Percentiles rank a stretch among this genome's conserved stretches.
phyloP scores from a whole-genome alignment of 2,113 vertebrate genomes.

The Stomatorhinus ivindoensis region DNA sequence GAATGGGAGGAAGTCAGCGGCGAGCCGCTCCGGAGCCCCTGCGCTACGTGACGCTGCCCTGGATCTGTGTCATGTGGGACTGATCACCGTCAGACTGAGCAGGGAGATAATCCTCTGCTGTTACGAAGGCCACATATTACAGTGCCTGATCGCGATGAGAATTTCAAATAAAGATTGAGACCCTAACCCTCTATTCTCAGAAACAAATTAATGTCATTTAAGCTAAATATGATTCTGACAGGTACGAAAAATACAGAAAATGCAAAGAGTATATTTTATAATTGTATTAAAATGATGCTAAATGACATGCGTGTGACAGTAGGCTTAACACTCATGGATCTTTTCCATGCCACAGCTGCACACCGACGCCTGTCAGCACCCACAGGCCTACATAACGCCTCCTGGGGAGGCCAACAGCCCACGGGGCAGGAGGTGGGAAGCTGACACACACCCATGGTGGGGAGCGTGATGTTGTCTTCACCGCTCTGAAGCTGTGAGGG shows the following conservation, averaged over 20 bases:
- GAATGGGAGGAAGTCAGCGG: background rate
- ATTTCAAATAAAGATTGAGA: background rate
- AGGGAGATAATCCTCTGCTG: background rate
- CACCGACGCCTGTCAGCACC: background rate
- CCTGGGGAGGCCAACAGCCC: background rate
- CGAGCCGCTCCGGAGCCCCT: background rate
- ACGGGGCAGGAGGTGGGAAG: background rate
- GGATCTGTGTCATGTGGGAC: background rate
- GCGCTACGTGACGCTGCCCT: background rate
- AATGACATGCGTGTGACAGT: background rate
- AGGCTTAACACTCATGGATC: background rate
- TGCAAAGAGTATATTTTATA: background rate
- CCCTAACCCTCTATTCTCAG: background rate
- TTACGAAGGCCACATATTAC: background rate
- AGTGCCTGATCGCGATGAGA: background rate
- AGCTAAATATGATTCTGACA: background rate
- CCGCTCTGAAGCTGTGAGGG: background rate
- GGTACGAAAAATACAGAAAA: background rate
- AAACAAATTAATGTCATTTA: background rate
- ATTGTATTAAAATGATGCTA: background rate
- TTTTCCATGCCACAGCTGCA: background rate
- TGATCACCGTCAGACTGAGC: background rate
- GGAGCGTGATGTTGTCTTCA: background rate
- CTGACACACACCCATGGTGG: background rate
- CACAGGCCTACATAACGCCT: background rate